Base-by-base conservation (phyloP, 2,888 invertebrate species). In the Hipparchia semele region DNA sequence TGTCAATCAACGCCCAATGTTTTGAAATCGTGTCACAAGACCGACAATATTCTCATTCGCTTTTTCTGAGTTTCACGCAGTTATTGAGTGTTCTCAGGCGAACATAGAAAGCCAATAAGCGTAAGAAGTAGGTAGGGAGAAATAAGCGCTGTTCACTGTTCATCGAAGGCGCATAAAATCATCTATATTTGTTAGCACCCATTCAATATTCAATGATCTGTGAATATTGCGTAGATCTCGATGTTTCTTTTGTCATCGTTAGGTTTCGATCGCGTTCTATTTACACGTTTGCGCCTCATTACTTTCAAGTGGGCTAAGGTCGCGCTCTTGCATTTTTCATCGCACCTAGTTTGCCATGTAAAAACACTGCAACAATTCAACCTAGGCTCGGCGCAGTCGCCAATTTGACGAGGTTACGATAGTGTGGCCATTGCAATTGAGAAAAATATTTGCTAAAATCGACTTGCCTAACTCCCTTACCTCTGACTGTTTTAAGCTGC, bases 261-360 rank as follows among this genome's bases (percentile, higher is more conserved):
- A 59, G 33, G 68, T 33, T 68, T 68, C 67, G 54, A 70, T 67
- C 12, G 60, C 61, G 59, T 68, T 68, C 59, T 59, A 60, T 60
- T 39, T 60, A 61, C 78, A 78, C 76, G 80, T 80, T 78, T 69
- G 73, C 74, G 77, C 75, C 77, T 73, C 78, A 75, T 80, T 79
- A 82, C 83, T 80, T 75, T 77, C 84, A 90, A 87, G 83, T 90
- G 81, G 90, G 91, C 89, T 90, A 92, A 92, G 92, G 92, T 88
- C 90, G 86, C 82, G 79, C 77, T 80, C 82, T 84, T 87, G 86
- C 88, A 88, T 90, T 90, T 91, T 91, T 87, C 85, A 87, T 82
- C 81, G 82, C 81, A 79, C 75, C 77, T 79, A 80, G 78, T 78
- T 79, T 77, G 75, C 75, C 77, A 77, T 78, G 75, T 80, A 80